These are phyloP conservation scores for Petroica traversi DNA, from an alignment of 2,113 vertebrate species.

Conservation along the genomic window DNA sequence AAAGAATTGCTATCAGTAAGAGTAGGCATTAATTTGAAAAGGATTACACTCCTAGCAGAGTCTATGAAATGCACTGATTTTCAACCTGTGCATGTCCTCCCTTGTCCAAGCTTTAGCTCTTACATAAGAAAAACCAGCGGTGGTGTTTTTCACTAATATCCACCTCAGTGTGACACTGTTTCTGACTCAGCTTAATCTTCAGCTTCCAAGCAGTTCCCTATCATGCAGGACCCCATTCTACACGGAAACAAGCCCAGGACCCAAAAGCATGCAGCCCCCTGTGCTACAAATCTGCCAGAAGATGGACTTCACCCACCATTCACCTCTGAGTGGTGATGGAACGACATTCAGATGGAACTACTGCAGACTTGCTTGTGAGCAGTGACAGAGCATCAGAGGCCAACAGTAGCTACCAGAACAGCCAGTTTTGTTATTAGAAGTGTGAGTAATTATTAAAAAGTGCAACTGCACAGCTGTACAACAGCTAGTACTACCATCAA, in stretches of 20 bases:
- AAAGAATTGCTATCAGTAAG: not conserved
- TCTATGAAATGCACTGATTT: not conserved
- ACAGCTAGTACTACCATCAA: not conserved
- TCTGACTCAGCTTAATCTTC: not conserved
- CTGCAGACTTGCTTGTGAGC: not conserved
- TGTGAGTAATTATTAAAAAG: not conserved
- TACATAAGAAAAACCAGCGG: fast-evolving
- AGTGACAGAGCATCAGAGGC: not conserved
- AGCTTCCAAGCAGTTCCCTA: not conserved
- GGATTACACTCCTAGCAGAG: not conserved
- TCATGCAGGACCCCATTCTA: not conserved
- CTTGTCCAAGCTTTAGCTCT: not conserved
- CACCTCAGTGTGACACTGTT: not conserved
- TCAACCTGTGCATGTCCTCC: not conserved
- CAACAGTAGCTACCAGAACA: not conserved
- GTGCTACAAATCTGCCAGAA: not conserved
- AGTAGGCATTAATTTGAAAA: not conserved
- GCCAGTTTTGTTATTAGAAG: not conserved
- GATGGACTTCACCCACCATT: not conserved
- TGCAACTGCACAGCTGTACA: not conserved
- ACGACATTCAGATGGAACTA: fast-evolving
- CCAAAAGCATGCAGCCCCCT: fast-evolving
- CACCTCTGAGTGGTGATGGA: fast-evolving
- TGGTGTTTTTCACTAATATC: not conserved
- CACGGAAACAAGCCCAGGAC: not conserved